phyloP scores from a whole-genome alignment of 2,797 vertebrate genomes.

The Carduelis carduelis region DNA sequence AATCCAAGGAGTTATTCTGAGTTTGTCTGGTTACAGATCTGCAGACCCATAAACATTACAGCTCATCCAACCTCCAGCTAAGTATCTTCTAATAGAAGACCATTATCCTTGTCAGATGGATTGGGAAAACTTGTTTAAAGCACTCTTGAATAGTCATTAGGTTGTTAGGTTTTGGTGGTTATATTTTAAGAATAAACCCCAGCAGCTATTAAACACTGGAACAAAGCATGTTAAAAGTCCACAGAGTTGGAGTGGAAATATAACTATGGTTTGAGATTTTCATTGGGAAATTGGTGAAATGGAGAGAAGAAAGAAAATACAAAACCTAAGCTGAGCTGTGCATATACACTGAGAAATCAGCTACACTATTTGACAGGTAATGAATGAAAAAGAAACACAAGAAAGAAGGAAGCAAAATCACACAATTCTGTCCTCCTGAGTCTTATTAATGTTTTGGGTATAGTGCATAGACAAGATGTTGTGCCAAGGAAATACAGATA shows the following conservation, averaged over 20 bases:
- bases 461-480: background rate
- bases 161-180: background rate
- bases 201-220: background rate
- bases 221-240: background rate
- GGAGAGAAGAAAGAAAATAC: background rate
- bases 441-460: background rate
- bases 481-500: background rate
- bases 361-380: background rate
- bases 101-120: constrained; percentile 21
- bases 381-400: background rate
- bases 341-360: background rate
- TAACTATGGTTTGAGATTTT: background rate
- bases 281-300: background rate
- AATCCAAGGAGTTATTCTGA: background rate
- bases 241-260: background rate
- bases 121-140: constrained; percentile 28
- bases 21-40: constrained; percentile 8
- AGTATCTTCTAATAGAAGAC: constrained; percentile 3
- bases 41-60: constrained; percentile 7
- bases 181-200: constrained; percentile 20
- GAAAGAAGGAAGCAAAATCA: background rate
- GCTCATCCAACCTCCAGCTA: constrained; percentile 11
- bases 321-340: background rate
- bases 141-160: constrained; percentile 6
- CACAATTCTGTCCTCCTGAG: background rate